Evolutionary conservation across 2,888 invertebrate genomes (phyloP), one percentile per base, ranked within the genome.

Genomic region (Salpingus planirostris): DNA sequence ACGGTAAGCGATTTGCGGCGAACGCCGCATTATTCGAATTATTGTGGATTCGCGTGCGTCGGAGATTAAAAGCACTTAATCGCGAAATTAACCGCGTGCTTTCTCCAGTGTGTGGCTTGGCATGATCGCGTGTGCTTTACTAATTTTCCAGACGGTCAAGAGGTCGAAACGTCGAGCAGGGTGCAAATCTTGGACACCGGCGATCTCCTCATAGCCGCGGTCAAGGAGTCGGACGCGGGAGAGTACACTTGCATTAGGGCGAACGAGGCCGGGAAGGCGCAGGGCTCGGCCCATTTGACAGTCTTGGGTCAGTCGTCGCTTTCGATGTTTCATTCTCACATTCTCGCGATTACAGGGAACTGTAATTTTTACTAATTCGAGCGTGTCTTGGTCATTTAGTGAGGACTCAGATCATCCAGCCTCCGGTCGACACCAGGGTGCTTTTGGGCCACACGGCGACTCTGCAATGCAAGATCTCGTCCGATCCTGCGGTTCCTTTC

Each of bases 391-490:
- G n/a, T n/a, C n/a, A n/a, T n/a, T 25, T 14, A 88, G 95, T 91
- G 57, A 77, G 90, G 51, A 93, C 93, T 6, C 88, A 91, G 69
- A 93, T 97, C 53, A 80, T 89, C 42, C 86, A 88, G 49, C 92
- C 93, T 31, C 95, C 95, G 30, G 88, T 86, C 41, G 90, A 93
- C 61, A 88, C 89, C 13, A 79, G 84, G 42, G 90, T 93, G 13
- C 76, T 96, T 40, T 74, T 96, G 39, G 95, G 96, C 12, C 84
- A 92, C 49, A 91, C 89, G 29, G 92, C 95, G 8, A 85, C 88
- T 25, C 69, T 98, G 45, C 90, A 90, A 58, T 98, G 97, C 68
- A 89, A 88, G 69, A 88, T 96, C 38, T 87, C 88, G 21, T 87
- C 86, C 55, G 95, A 96, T 66, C 83, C 88, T 26, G 80, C 80